Evolutionary conservation across 2,888 invertebrate species (phyloP).

Genomic region (Cryptophagus acutangulus): DNA sequence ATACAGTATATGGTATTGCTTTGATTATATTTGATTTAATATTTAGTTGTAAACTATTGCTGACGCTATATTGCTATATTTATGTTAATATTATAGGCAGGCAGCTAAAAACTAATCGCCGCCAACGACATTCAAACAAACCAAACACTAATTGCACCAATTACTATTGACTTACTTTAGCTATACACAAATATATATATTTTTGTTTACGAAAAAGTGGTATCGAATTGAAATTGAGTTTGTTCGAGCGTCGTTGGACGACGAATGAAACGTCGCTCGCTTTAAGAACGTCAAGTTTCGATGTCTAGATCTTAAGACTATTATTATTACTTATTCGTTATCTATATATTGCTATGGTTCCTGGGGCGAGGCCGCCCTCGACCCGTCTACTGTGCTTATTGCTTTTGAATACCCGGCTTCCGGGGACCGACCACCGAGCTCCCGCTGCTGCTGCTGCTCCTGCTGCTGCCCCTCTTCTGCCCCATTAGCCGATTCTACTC

Average conservation of each 20-base stretch:
- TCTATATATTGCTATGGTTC: constrained; percentile 48
- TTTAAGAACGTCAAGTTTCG: constrained; percentile 26
- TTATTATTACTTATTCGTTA: constrained; percentile 39
- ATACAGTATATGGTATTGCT: constrained; percentile 46
- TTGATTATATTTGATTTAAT: constrained; percentile 41
- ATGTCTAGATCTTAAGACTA: constrained; percentile 34
- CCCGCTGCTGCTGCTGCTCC: neutral
- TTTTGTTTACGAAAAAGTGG: neutral
- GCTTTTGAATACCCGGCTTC: constrained; percentile 52
- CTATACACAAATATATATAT: neutral
- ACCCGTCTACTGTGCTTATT: constrained; percentile 48
- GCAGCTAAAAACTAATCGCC: constrained; percentile 41
- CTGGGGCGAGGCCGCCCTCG: constrained; percentile 36
- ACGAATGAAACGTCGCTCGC: constrained; percentile 12
- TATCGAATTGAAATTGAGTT: constrained; percentile 20
- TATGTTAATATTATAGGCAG: constrained; percentile 40
- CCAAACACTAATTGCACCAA: constrained; percentile 20
- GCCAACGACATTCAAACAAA: constrained; percentile 28
- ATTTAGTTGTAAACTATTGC: constrained; percentile 43
- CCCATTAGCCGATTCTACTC: constrained; percentile 25
- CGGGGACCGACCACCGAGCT: constrained; percentile 40
- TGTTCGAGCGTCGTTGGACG: constrained; percentile 21
- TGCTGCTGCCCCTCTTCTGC: constrained; percentile 28
- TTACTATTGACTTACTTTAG: constrained; percentile 18
- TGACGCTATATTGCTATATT: constrained; percentile 48